Conservation (phyloP, 2,797 vertebrate genomes). For the Leuciscus waleckii region DNA sequence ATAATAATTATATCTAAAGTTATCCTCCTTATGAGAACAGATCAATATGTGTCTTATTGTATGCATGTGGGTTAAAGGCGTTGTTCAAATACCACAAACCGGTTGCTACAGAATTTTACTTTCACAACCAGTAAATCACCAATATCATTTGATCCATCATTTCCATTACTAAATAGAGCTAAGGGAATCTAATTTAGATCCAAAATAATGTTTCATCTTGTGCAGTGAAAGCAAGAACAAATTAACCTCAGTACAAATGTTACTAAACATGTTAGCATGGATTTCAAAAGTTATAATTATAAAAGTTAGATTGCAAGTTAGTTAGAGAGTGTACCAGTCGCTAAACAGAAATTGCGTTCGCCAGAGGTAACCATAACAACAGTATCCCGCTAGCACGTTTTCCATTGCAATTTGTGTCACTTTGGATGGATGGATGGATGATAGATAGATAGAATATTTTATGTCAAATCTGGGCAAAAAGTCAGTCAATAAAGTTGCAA, state of each 20-base stretch:
- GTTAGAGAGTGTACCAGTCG: neutral
- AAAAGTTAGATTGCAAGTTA: neutral
- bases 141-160: neutral
- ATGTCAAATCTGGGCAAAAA: neutral
- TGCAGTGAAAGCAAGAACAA: neutral
- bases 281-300: neutral
- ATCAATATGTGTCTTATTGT: neutral
- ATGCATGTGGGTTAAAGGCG: conserved; percentile 1
- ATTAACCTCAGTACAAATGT: neutral
- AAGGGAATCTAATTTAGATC: neutral
- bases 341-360: neutral
- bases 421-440: too few relatives aligned
- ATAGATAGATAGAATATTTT: neutral
- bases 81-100: neutral
- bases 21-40: neutral
- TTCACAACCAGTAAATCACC: neutral
- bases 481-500: neutral
- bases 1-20: neutral
- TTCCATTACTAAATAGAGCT: neutral
- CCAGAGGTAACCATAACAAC: neutral
- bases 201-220: neutral
- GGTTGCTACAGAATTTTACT: neutral
- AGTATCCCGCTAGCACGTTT: neutral
- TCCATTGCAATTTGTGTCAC: neutral
- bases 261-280: neutral